Percentiles rank a stretch among this genome's conserved stretches.
Evolutionary conservation across 2,888 invertebrate species (phyloP).

Genomic region (Drosophila paranaensis): DNA sequence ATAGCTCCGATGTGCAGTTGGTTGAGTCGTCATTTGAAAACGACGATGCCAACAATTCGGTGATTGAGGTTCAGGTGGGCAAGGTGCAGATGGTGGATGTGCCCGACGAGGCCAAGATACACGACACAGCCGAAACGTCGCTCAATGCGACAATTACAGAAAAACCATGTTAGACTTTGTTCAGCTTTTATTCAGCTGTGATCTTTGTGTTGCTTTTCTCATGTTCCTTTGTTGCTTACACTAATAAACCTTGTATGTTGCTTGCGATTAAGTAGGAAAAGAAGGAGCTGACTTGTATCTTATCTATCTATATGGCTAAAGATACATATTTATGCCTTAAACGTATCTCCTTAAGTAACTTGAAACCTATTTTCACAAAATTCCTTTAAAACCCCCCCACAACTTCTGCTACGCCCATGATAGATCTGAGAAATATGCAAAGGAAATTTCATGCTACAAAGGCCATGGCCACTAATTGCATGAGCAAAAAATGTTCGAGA

Average conservation of each 20-base stretch:
- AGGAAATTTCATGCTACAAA: not conserved
- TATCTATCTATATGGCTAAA: too few relatives aligned
- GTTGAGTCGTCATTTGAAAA: not conserved
- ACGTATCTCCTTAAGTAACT: not conserved
- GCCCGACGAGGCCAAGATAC: not conserved
- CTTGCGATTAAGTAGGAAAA: not conserved
- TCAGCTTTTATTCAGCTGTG: not conserved
- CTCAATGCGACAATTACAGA: not conserved
- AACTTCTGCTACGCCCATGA: not conserved
- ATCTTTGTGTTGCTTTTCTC: not conserved
- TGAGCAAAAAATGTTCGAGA: constrained; percentile 19
- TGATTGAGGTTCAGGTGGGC: not conserved
- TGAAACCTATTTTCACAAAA: too few relatives aligned
- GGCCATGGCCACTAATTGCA: constrained; percentile 12
- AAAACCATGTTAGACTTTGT: not conserved
- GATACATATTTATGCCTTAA: too few relatives aligned
- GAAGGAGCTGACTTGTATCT: too few relatives aligned
- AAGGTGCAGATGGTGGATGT: not conserved
- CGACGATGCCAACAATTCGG: not conserved
- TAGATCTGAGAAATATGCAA: not conserved
- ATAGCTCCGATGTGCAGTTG: not conserved
- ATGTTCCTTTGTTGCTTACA: not conserved
- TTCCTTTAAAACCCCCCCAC: not conserved
- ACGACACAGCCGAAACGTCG: not conserved
- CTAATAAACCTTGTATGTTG: not conserved